Conservation (phyloP, 2,113 vertebrate species). For the Tonatia bakeri region DNA sequence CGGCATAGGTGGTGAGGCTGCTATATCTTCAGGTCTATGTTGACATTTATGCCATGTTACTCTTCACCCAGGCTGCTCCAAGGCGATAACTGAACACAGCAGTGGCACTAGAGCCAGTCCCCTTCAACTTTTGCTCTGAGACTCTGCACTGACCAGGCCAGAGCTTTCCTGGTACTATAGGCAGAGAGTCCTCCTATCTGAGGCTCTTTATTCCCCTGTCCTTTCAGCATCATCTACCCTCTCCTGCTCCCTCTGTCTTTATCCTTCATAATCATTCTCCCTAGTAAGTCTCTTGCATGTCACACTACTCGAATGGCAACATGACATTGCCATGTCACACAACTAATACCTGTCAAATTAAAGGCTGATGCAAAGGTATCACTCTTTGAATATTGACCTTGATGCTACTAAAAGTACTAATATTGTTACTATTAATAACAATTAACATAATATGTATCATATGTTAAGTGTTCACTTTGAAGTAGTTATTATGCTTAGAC, state of each 20-base stretch:
- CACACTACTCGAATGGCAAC: too few relatives aligned
- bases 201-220: neutral
- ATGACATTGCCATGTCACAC: neutral
- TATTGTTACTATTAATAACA: neutral
- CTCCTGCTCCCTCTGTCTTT: neutral
- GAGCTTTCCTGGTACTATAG: neutral
- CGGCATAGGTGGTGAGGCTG: fast-evolving
- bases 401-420: neutral
- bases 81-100: too few relatives aligned
- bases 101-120: neutral
- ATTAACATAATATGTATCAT: neutral
- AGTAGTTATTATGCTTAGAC: neutral
- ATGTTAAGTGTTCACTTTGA: neutral
- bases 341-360: neutral
- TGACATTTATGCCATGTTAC: neutral
- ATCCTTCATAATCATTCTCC: neutral
- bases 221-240: neutral
- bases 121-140: neutral
- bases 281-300: neutral
- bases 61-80: neutral
- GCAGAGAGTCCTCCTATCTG: neutral
- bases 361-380: neutral
- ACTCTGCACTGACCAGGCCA: neutral
- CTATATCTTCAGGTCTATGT: neutral
- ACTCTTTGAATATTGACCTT: neutral